phyloP scores from a whole-genome alignment of 2,113 vertebrate genomes.

The Mastomys natalensis region DNA sequence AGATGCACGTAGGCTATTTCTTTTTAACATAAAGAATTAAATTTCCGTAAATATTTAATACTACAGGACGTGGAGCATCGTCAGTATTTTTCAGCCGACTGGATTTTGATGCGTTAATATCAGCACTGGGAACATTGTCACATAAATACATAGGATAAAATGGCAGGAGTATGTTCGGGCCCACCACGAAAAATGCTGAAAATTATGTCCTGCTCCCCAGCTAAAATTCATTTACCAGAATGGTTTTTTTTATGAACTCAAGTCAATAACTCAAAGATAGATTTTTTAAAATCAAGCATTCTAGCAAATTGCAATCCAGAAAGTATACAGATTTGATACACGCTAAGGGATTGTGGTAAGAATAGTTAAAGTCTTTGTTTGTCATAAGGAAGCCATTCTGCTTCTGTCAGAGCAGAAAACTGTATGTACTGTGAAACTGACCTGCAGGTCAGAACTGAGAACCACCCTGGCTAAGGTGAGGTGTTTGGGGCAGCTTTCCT shows the following conservation, averaged over 20 bases:
- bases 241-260: background rate
- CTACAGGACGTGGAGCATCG: background rate
- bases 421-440: background rate
- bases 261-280: background rate
- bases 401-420: background rate
- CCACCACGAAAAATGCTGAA: background rate
- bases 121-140: background rate
- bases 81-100: background rate
- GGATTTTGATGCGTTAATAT: background rate
- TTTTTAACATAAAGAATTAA: background rate
- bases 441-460: background rate
- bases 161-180: background rate
- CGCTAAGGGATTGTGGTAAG: background rate
- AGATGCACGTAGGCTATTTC: background rate
- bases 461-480: background rate
- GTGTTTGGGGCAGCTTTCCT: too few relatives aligned
- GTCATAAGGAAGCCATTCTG: background rate
- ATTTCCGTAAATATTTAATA: background rate
- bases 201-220: background rate
- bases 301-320: background rate
- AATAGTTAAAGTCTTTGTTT: background rate
- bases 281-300: background rate
- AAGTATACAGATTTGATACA: background rate
- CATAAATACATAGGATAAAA: background rate
- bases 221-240: background rate